A percentile compares a stretch with the other conserved stretches of the same genome.
Evolutionary conservation across 2,888 invertebrate species (phyloP).

Genomic region (Tetranychus truncatus): DNA sequence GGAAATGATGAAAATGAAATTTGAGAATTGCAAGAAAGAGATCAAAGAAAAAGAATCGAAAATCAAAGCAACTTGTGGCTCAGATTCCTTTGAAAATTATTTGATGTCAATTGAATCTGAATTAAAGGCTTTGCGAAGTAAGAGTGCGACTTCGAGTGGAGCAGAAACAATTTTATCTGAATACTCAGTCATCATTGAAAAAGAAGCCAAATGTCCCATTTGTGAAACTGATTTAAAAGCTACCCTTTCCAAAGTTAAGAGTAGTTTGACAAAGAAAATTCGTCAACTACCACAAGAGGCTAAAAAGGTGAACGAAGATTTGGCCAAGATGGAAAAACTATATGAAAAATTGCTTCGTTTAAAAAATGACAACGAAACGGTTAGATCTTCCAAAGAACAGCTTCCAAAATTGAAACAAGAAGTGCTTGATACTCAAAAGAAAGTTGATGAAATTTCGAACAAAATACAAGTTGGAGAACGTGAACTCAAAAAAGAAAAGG

Average conservation of each 20-base stretch:
- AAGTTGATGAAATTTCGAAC: neutral
- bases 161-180: neutral
- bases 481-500: neutral
- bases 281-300: neutral
- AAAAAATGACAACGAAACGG: constrained; percentile 43
- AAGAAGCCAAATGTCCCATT: neutral
- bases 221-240: neutral
- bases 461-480: neutral
- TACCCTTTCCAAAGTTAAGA: neutral
- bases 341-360: constrained; percentile 37
- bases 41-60: constrained; percentile 34
- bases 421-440: neutral
- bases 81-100: constrained; percentile 7
- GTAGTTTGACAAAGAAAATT: neutral
- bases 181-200: neutral
- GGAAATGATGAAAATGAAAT: constrained; percentile 22
- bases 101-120: constrained; percentile 25
- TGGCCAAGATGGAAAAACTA: constrained; percentile 12
- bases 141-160: constrained; percentile 28
- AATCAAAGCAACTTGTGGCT: constrained; percentile 19
- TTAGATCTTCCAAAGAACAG: constrained; percentile 17
- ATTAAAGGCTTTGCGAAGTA: constrained; percentile 28
- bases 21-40: constrained; percentile 31
- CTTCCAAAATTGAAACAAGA: neutral
- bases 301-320: neutral